Conservation (phyloP, 2,888 invertebrate species). For the Harpalus rufipes region DNA sequence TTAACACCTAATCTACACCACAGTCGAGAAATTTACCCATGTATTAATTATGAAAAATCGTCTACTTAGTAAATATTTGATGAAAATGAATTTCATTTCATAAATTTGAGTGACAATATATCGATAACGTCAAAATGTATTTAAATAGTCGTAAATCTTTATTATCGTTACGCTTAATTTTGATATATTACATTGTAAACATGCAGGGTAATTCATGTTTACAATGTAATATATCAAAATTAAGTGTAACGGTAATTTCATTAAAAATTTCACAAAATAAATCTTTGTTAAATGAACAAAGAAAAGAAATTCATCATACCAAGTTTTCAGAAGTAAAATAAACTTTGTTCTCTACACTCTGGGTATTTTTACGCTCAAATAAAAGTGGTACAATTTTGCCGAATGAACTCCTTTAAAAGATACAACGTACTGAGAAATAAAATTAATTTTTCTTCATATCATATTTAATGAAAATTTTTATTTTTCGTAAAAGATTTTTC, state of each 20-base stretch:
- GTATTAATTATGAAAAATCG: no score
- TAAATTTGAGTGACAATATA: no score
- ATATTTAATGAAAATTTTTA: slow-evolving; percentile 32
- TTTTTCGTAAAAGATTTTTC: slow-evolving; percentile 1
- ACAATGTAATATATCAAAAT: no score
- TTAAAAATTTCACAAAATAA: slow-evolving; percentile 17
- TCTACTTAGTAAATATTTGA: no score
- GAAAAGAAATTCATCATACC: slow-evolving; percentile 28
- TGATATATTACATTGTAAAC: background rate
- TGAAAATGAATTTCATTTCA: no score
- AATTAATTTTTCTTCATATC: slow-evolving; percentile 21
- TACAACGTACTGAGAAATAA: slow-evolving; percentile 23
- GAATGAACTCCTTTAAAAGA: slow-evolving; percentile 29
- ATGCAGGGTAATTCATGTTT: slow-evolving; percentile 11
- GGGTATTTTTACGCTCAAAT: slow-evolving; percentile 35
- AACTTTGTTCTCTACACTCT: slow-evolving; percentile 25
- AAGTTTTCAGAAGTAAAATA: slow-evolving; percentile 31
- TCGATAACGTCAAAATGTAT: background rate
- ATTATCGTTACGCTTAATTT: background rate
- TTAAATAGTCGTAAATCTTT: background rate
- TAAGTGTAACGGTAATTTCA: no score
- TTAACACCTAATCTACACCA: no score
- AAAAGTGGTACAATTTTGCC: slow-evolving; percentile 20
- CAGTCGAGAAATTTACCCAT: no score
- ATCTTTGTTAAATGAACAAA: slow-evolving; percentile 31